Evolutionary conservation across 2,113 vertebrate genomes (phyloP).

Genomic region (Cariama cristata): DNA sequence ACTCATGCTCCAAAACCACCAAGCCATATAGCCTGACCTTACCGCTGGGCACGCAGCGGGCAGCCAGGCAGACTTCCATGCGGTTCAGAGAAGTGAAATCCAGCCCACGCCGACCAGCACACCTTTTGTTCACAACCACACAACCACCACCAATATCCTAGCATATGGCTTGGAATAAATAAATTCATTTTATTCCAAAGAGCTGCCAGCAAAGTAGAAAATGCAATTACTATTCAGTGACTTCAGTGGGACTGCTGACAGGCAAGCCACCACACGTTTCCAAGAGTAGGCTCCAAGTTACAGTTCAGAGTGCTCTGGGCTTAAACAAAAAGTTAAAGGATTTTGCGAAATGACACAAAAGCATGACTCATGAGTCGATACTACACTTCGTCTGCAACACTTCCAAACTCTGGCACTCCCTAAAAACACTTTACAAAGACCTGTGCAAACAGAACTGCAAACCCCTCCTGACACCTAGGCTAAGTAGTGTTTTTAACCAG

Average conservation of each 20-base stretch:
- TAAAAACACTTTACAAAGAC: background rate
- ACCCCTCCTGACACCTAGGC: background rate
- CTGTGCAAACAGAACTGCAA: background rate
- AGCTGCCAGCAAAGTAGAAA: background rate
- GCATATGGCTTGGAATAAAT: background rate
- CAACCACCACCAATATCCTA: background rate
- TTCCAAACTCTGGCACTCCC: background rate
- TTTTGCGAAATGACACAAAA: background rate
- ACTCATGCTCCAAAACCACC: background rate
- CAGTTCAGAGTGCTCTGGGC: background rate
- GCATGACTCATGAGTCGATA: background rate
- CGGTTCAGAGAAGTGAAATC: background rate
- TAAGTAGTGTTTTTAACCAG: background rate
- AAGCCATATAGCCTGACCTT: background rate
- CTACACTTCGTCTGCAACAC: background rate
- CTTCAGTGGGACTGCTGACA: background rate
- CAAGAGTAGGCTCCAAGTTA: background rate
- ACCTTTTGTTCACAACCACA: background rate
- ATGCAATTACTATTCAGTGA: background rate
- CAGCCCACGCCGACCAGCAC: background rate
- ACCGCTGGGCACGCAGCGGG: background rate
- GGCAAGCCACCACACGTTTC: background rate
- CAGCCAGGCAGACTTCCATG: background rate
- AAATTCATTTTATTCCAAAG: background rate
- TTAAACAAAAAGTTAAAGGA: background rate